A percentile compares a stretch with the other conserved stretches of the same genome.
These are phyloP conservation scores for Kradibia gibbosae DNA, from an alignment of 1,140 invertebrate species.

Conservation along the genomic window DNA sequence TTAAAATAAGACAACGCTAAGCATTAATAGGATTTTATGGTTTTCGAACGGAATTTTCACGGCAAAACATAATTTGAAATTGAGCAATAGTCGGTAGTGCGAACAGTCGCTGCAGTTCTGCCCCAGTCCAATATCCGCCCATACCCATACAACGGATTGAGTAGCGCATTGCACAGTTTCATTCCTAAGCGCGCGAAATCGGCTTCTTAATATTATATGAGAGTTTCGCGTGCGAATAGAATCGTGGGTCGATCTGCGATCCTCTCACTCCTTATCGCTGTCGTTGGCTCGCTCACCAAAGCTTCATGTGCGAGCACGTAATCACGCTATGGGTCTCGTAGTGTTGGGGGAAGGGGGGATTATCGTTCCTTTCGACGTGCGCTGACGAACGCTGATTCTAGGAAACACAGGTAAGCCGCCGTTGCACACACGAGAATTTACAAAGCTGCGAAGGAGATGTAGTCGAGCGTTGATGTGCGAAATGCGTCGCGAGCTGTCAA, in stretches of 20 bases:
- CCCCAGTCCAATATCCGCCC: background rate
- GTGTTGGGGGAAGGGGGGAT: background rate
- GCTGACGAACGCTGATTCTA: constrained; percentile 49
- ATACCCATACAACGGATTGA: background rate
- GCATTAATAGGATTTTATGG: constrained; percentile 37
- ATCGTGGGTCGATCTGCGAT: background rate
- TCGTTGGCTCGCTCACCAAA: background rate
- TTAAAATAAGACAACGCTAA: constrained; percentile 24
- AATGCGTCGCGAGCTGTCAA: background rate
- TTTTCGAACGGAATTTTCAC: constrained; percentile 38
- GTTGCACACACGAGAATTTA: constrained; percentile 46
- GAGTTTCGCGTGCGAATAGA: constrained; percentile 35
- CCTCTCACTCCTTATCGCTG: background rate
- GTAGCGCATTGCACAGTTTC: background rate
- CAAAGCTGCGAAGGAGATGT: background rate
- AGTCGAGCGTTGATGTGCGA: constrained; percentile 16
- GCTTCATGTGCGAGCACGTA: background rate
- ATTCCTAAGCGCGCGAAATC: background rate
- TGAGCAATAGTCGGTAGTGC: constrained; percentile 28
- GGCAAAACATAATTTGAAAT: constrained; percentile 25
- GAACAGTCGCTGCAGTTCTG: background rate
- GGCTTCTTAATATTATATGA: constrained; percentile 30
- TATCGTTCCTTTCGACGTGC: constrained; percentile 14
- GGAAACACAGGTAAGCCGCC: constrained; percentile 45
- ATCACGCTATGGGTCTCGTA: constrained; percentile 37